Evolutionary conservation across 2,888 invertebrate genomes (phyloP), one percentile per base, ranked within the genome.

Genomic region (Eupithecia exiguata): DNA sequence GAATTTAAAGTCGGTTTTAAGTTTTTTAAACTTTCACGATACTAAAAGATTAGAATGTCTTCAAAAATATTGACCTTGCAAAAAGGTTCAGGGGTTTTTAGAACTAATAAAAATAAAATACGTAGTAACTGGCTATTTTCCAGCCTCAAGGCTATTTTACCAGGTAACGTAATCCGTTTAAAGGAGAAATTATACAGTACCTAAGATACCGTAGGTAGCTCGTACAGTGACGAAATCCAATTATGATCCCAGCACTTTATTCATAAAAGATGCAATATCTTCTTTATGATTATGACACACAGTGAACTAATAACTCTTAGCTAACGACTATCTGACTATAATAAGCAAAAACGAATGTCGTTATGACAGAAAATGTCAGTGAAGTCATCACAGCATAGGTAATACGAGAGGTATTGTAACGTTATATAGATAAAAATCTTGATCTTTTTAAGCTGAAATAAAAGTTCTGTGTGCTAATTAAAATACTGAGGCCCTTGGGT

Each of bases 401-500:
- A 38, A n/a, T 36, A 35, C 62, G 38, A 36, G n/a, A 18, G 36
- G 25, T 40, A 65, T 65, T 38, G 65, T 43, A 6, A n/a, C 9
- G 63, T 5, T 16, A 16, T 66, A 43, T 49, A 2, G 58, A 69
- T 40, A 35, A 35, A 58, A 30, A 38, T 36, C 58, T 40, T 61
- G 53, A 46, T 58, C 43, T 35, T 25, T 65, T 18, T 49, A 21
- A 67, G 61, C 61, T 36, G 58, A 58, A 66, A 66, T 61, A 70
- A 66, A 67, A 72, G 69, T 53, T 72, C 49, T 49, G 38, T 18
- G 61, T 62, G 49, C 61, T 66, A 38, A 71, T 74, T 71, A 71
- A 67, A 71, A 72, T 75, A 43, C 67, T 40, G 66, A 63, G 71
- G 12, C 71, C 69, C 62, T 58, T 25, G 68, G 21, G 65, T 68